phyloP scores from a whole-genome alignment of 2,797 vertebrate species.

The Sibirionetta formosa region DNA sequence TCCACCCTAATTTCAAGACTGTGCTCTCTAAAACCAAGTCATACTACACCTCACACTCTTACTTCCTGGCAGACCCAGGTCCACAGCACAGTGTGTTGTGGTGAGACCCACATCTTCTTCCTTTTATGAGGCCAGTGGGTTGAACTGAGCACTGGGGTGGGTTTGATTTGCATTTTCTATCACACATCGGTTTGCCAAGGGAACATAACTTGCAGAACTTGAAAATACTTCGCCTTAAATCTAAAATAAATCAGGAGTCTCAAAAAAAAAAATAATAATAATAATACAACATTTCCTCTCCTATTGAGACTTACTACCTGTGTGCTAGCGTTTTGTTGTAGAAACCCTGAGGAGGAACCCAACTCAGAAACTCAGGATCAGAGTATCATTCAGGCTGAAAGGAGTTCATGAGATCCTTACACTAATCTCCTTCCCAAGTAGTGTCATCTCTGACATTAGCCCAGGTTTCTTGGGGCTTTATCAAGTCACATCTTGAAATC shows the following conservation, averaged over 20 bases:
- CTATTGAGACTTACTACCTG: neutral
- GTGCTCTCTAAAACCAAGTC: neutral
- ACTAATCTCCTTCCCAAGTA: neutral
- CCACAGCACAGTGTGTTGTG: neutral
- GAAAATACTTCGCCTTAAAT: neutral
- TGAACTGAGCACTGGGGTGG: neutral
- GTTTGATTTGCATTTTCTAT: neutral
- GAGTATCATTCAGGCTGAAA: neutral
- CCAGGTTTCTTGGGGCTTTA: neutral
- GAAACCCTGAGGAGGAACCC: neutral
- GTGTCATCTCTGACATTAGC: neutral
- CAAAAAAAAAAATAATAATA: neutral
- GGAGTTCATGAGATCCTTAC: neutral
- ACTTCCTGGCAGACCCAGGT: neutral
- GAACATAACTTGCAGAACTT: neutral
- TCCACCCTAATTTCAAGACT: neutral
- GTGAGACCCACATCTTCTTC: accelerated
- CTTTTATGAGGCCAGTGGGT: neutral
- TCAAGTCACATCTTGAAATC: neutral
- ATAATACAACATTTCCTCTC: neutral
- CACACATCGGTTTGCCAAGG: neutral
- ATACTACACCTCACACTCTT: neutral
- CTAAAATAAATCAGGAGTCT: neutral
- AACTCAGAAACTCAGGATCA: neutral
- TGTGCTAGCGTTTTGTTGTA: neutral